Conservation (phyloP, 2,797 vertebrate genomes). For the Tenualosa ilisha region DNA sequence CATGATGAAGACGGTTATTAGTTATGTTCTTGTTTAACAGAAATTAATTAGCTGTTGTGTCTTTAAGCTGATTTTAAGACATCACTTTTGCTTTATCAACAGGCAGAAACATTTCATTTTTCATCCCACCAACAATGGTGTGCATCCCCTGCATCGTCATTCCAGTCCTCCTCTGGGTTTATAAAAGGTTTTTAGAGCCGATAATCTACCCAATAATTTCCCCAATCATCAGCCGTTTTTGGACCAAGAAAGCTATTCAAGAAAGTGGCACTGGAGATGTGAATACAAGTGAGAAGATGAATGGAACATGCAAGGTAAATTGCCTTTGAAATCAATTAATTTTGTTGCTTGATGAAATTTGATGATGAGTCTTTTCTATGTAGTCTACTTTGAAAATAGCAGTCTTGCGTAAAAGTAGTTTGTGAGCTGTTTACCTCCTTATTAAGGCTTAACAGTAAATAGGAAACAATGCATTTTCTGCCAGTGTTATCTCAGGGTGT, state of each 20-base stretch:
- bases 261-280: slow-evolving; percentile 55
- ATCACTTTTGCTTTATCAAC: neutral
- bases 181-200: slow-evolving; percentile 94
- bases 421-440: neutral
- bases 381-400: neutral
- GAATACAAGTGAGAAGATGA: slow-evolving; percentile 50
- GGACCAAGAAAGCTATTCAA: slow-evolving; percentile 77
- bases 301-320: slow-evolving; percentile 66
- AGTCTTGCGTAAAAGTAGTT: neutral
- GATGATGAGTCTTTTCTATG: neutral
- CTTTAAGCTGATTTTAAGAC: neutral
- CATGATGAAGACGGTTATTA: no score
- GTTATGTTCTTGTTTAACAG: no score
- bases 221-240: slow-evolving; percentile 81
- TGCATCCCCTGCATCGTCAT: slow-evolving; percentile 98
- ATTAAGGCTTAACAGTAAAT: neutral
- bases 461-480: neutral
- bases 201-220: slow-evolving; percentile 87
- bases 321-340: neutral
- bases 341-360: neutral
- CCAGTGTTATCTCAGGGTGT: neutral
- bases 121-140: slow-evolving; percentile 77
- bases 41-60: neutral
- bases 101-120: neutral
- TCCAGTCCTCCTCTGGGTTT: slow-evolving; percentile 93